Evolutionary conservation across 2,888 invertebrate genomes (phyloP).

Genomic region (Drosophila multiciliata): DNA sequence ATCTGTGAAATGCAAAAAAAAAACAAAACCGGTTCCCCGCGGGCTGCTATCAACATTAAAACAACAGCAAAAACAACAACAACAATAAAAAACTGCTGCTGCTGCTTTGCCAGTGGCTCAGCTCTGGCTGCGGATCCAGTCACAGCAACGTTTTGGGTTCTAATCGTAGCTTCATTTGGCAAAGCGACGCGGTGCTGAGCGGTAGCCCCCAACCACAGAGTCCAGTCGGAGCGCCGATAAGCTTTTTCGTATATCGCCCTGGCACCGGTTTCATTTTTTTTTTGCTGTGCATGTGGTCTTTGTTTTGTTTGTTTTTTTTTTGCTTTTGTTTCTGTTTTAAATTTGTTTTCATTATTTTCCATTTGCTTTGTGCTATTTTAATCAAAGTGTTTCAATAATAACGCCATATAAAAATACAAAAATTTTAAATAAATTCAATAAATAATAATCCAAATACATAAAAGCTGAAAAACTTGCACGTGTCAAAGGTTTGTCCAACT

Average conservation of each 20-base stretch:
- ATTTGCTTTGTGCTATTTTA: constrained; percentile 23
- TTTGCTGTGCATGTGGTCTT: constrained; percentile 4
- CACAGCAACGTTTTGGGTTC: constrained; percentile 27
- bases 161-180: constrained; percentile 68
- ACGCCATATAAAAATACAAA: neutral
- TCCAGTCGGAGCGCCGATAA: neutral
- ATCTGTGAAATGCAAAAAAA: constrained; percentile 33
- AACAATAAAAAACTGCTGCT: neutral
- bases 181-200: constrained; percentile 58
- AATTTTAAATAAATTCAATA: neutral
- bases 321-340: neutral
- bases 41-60: constrained; percentile 31
- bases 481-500: constrained; percentile 59
- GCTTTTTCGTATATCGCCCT: constrained; percentile 3
- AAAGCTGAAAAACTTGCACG: constrained; percentile 20
- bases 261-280: constrained; percentile 53
- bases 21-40: constrained; percentile 45
- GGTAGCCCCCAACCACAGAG: constrained; percentile 42
- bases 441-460: neutral
- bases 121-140: constrained; percentile 10
- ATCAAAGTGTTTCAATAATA: constrained; percentile 27
- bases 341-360: constrained; percentile 2
- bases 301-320: constrained; percentile 8
- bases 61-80: constrained; percentile 7
- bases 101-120: constrained; percentile 21